Evolutionary conservation across 2,888 invertebrate species (phyloP).

Genomic region (Augochlorella aurata): DNA sequence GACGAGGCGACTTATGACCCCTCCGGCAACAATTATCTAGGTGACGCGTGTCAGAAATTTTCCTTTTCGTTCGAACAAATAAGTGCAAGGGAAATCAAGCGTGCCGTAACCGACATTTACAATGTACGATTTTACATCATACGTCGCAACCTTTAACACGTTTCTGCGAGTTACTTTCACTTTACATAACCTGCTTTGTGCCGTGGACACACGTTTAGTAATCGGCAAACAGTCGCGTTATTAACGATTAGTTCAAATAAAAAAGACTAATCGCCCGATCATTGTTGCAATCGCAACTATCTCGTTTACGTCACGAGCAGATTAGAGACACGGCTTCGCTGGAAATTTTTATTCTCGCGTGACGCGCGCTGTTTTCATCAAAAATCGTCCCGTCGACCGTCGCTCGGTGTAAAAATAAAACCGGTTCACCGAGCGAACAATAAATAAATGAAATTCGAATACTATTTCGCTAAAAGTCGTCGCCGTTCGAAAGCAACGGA

Average conservation of each 20-base stretch:
- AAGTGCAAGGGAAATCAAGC: conserved; percentile 21
- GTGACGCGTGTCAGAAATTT: background rate
- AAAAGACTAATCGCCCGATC: background rate
- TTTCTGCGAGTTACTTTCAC: conserved; percentile 60
- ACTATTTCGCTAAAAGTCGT: background rate
- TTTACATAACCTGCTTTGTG: conserved; percentile 60
- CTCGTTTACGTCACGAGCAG: conserved; percentile 22
- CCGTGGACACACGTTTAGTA: conserved; percentile 37
- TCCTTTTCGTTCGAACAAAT: background rate
- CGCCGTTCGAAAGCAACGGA: background rate
- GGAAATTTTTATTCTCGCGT: background rate
- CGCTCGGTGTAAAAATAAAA: background rate
- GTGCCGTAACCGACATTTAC: conserved; percentile 49
- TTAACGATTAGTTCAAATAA: conserved; percentile 25
- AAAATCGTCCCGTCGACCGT: background rate
- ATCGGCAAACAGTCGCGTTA: conserved; percentile 13
- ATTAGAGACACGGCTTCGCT: conserved; percentile 16
- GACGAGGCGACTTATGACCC: background rate
- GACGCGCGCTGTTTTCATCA: background rate
- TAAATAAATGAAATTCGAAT: background rate
- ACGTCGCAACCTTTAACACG: conserved; percentile 50
- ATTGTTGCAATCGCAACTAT: conserved; percentile 11
- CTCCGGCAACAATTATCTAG: background rate
- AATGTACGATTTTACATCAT: conserved; percentile 37
- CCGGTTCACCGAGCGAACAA: background rate